Evolutionary conservation across 1,140 invertebrate genomes (phyloP).

Genomic region (Drosophila murphyi): DNA sequence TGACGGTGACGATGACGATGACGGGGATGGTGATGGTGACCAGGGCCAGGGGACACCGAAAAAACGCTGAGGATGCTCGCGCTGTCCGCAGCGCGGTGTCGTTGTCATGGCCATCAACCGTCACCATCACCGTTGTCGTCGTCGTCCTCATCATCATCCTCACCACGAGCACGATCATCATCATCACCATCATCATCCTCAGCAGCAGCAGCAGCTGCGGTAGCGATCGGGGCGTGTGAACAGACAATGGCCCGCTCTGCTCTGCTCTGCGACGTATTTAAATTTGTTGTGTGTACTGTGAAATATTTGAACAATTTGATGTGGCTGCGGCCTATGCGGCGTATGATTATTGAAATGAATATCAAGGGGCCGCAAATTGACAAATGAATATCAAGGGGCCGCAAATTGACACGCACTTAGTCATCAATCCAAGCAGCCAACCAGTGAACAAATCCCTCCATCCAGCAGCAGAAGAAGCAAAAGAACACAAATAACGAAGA

Average conservation of each 20-base stretch:
- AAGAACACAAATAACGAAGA: not conserved
- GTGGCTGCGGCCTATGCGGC: constrained; percentile 33
- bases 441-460: not conserved
- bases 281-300: constrained; percentile 17
- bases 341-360: constrained; percentile 66
- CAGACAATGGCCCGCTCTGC: constrained; percentile 40
- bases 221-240: constrained; percentile 53
- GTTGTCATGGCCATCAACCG: constrained; percentile 40
- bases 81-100: constrained; percentile 28
- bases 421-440: constrained; percentile 17
- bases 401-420: constrained; percentile 28
- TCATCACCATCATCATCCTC: not conserved
- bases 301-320: constrained; percentile 35
- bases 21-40: not conserved
- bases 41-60: not conserved
- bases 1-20: not conserved
- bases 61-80: constrained; percentile 12
- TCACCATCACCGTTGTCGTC: not conserved
- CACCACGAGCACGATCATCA: not conserved
- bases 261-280: constrained; percentile 9
- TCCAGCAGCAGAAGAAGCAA: no score
- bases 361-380: constrained; percentile 12
- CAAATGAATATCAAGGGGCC: constrained; percentile 35
- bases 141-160: constrained; percentile 6
- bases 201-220: no score